Base-by-base conservation (phyloP, 2,113 vertebrate species). In the Propithecus coquereli region DNA sequence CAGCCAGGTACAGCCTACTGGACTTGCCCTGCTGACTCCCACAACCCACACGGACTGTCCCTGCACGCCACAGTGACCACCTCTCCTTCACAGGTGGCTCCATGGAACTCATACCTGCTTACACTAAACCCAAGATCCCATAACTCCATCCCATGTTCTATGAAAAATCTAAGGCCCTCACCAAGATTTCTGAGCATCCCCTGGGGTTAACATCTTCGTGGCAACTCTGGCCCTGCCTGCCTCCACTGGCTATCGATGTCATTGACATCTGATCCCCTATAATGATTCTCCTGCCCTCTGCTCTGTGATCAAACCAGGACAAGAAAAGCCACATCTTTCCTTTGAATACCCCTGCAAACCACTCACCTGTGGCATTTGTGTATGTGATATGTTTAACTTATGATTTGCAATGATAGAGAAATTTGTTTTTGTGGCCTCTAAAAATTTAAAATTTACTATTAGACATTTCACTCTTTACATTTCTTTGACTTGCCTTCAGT, bases 1-100 rank as follows among this genome's bases (percentile, higher is more conserved):
- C 3, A 43, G 10, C n/a, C 1, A 6, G 2, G 16, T 22, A 34
- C 63, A 43, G 4, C 61, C 23, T 14, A 16, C 1, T 8, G 14
- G 61, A 14, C 17, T 18, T 3, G 32, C 7, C 40, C 30, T 18
- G 6, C 8, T 11, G 45, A 74, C 45, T 22, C 45, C 45, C 27
- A 5, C 27, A 13, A 27, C 17, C 2, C 11, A 2, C 4, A 32
- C 3, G n/a, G 32, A 37, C 40, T 61, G 6, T 7, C 0, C 30
- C 17, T n/a, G 47, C 8, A 32, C 1, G 10, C 13, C 12, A 6
- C 61, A 61, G 14, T 3, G 14, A 32, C 18, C 20, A 10, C 27
- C 4, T 68, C 30, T n/a, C 37, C 10, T 12, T 32, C 76, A 40
- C 1, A 18, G 9, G 57, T 7, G 25, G 45, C 8, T 34, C 54